Evolutionary conservation across 1,140 invertebrate genomes (phyloP).

Genomic region (Drosophila pandora): DNA sequence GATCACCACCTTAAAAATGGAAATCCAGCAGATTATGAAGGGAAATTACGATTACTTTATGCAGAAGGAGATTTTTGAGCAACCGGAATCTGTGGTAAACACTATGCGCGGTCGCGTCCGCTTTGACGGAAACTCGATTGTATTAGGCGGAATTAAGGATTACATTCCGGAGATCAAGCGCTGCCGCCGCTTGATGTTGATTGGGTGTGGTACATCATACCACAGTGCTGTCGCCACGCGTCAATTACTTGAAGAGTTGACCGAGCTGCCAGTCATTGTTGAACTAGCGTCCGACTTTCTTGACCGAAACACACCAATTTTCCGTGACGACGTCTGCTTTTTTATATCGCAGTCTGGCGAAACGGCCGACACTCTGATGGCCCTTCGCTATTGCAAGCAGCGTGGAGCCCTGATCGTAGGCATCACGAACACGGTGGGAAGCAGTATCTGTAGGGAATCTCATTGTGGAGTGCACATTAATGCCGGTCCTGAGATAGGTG

Average conservation of each 20-base stretch:
- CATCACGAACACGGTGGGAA: slow-evolving; percentile 94
- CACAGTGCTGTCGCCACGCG: slow-evolving; percentile 98
- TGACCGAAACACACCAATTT: slow-evolving; percentile 98
- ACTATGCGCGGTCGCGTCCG: slow-evolving; percentile 99
- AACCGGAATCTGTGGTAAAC: slow-evolving; percentile 99
- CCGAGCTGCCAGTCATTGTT: slow-evolving; percentile 99
- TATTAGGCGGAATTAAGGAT: slow-evolving; percentile 90
- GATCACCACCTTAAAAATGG: slow-evolving; percentile 98
- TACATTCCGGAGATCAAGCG: slow-evolving; percentile 98
- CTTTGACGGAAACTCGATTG: slow-evolving; percentile 90
- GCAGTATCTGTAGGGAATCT: slow-evolving; percentile 98
- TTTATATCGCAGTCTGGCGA: slow-evolving; percentile 99
- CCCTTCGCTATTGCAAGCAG: slow-evolving; percentile 97
- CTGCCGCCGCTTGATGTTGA: slow-evolving; percentile 97
- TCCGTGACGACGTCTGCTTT: slow-evolving; percentile 99
- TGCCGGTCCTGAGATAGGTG: slow-evolving; percentile 99
- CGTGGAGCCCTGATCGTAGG: slow-evolving; percentile 98
- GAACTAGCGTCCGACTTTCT: slow-evolving; percentile 99
- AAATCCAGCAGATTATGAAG: slow-evolving; percentile 99
- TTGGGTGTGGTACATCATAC: slow-evolving; percentile 99
- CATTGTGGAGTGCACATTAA: slow-evolving; percentile 99
- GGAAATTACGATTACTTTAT: slow-evolving; percentile 99
- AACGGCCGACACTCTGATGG: slow-evolving; percentile 99
- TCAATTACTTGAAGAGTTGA: slow-evolving; percentile 98
- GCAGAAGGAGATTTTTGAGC: slow-evolving; percentile 99